These are phyloP conservation scores for Cyprinus carpio DNA, from an alignment of 2,113 vertebrate genomes.

Conservation along the genomic window DNA sequence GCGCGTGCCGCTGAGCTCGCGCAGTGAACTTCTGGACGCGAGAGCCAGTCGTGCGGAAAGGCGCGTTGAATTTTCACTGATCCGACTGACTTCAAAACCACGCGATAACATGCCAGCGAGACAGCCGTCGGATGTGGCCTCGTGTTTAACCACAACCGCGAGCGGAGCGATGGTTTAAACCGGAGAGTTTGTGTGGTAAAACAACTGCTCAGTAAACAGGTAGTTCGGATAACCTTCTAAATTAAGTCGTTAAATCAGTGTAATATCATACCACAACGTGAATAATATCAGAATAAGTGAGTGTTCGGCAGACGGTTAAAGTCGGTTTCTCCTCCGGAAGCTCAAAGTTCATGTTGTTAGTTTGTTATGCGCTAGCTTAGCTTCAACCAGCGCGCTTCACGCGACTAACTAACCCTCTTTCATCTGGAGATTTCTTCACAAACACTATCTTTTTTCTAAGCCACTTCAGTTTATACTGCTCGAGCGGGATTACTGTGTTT, in stretches of 20 bases:
- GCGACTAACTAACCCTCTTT: background rate
- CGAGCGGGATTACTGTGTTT: background rate
- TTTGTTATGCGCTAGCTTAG: slow-evolving; percentile 35
- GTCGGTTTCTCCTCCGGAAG: background rate
- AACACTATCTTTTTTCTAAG: background rate
- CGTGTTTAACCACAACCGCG: background rate
- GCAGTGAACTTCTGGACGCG: slow-evolving; percentile 13
- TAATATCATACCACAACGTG: too few species aligned
- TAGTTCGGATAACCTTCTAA: background rate
- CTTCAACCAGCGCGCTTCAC: background rate
- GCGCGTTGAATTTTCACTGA: background rate
- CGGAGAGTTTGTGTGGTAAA: background rate
- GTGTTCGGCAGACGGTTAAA: background rate
- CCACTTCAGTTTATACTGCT: background rate
- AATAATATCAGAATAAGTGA: background rate
- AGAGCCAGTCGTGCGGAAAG: background rate
- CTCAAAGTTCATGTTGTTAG: slow-evolving; percentile 29
- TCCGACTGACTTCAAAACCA: slow-evolving; percentile 23
- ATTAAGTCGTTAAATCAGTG: background rate
- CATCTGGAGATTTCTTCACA: background rate
- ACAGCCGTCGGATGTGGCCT: background rate
- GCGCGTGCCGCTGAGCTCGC: background rate
- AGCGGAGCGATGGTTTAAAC: background rate
- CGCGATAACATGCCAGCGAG: slow-evolving; percentile 20
- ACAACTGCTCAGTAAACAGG: background rate